Conservation (phyloP, 2,113 vertebrate species). For the Onychostoma macrolepis region DNA sequence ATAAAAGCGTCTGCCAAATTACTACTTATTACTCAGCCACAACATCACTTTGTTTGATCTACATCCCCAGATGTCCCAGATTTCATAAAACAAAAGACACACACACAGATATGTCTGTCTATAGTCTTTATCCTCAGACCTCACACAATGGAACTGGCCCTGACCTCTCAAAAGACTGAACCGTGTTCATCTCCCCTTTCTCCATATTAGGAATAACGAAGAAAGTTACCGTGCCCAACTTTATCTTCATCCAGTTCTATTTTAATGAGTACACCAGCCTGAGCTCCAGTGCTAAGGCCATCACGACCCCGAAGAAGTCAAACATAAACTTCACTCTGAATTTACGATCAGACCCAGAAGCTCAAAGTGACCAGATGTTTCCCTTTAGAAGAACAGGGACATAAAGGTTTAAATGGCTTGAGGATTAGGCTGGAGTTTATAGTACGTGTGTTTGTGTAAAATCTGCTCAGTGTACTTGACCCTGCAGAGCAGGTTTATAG, state of each 20-base stretch:
- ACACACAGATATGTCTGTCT: neutral
- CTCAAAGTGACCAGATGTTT: conserved; percentile 47
- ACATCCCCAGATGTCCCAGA: conserved; percentile 1
- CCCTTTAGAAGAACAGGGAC: conserved; percentile 22
- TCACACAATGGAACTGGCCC: conserved; percentile 7
- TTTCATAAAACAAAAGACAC: neutral
- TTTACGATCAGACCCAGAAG: conserved; percentile 27
- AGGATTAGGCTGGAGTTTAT: conserved; percentile 16
- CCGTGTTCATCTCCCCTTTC: neutral
- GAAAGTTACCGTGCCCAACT: neutral
- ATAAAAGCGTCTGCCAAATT: neutral
- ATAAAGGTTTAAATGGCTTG: conserved; percentile 32
- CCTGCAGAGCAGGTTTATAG: conserved; percentile 20
- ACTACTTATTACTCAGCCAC: neutral
- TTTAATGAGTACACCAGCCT: conserved; percentile 42
- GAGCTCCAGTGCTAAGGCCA: conserved; percentile 4
- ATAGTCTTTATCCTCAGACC: neutral
- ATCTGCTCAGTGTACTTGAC: conserved; percentile 25
- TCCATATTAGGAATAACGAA: conserved; percentile 23
- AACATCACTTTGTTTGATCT: conserved; percentile 3
- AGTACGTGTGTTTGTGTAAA: conserved; percentile 31
- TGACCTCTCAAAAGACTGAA: neutral
- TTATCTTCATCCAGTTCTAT: neutral
- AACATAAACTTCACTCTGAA: conserved; percentile 27
- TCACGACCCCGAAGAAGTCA: conserved; percentile 9